Evolutionary conservation across 2,797 vertebrate species (phyloP).

Genomic region (Limnodromus scolopaceus): DNA sequence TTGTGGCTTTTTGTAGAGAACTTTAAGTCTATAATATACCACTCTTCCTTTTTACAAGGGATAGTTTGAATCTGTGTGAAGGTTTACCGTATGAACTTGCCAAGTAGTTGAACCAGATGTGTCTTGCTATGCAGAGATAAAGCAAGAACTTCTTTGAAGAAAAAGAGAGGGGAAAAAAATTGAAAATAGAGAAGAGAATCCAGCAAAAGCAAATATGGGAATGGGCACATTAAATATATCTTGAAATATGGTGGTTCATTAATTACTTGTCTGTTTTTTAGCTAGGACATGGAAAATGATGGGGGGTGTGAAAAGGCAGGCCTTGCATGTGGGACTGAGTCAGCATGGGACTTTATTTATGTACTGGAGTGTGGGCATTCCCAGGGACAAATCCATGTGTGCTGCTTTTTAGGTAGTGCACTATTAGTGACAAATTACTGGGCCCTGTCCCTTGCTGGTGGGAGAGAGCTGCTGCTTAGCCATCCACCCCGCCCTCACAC

Average conservation of each 20-base stretch:
- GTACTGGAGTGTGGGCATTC: neutral
- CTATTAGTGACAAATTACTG: neutral
- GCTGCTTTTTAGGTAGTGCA: neutral
- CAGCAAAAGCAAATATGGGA: neutral
- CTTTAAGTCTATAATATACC: neutral
- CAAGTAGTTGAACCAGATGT: neutral
- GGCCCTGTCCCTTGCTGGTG: accelerated
- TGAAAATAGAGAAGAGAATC: neutral
- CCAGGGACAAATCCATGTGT: neutral
- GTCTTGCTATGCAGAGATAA: neutral
- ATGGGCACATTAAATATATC: neutral
- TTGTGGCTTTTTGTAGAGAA: conserved; percentile 7
- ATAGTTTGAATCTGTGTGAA: neutral
- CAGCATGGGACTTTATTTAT: accelerated
- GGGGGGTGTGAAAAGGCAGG: neutral
- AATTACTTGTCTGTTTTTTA: neutral
- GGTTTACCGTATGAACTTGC: neutral
- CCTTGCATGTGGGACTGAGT: neutral
- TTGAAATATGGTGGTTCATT: neutral
- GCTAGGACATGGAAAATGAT: neutral
- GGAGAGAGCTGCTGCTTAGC: neutral
- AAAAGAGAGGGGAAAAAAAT: neutral
- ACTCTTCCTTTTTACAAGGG: neutral
- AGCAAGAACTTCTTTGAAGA: neutral
- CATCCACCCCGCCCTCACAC: neutral